Conservation (phyloP, 2,113 vertebrate species). For the Chrysochloris asiatica region DNA sequence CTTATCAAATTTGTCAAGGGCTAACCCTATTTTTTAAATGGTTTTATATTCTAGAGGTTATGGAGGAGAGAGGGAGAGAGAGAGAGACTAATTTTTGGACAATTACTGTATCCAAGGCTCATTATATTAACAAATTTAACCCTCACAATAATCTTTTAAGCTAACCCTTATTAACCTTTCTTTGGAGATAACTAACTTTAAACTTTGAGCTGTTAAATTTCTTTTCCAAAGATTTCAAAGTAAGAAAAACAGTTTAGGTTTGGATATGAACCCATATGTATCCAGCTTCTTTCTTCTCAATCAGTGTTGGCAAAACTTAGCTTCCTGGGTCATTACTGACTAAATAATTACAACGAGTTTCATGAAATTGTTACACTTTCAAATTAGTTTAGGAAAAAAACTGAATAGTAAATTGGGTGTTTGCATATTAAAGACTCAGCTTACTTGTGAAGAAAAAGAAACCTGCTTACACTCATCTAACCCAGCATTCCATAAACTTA, state of each 20-base stretch:
- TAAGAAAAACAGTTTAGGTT: not conserved
- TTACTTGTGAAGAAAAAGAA: slow-evolving; percentile 10
- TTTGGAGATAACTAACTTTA: slow-evolving; percentile 31
- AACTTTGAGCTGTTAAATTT: not conserved
- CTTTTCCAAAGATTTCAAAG: not conserved
- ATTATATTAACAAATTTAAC: slow-evolving; percentile 31
- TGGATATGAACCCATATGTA: not conserved
- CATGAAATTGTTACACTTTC: not conserved
- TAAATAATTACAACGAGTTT: slow-evolving; percentile 47
- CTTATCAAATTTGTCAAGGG: not conserved
- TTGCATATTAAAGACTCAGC: slow-evolving; percentile 39
- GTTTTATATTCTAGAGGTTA: not conserved
- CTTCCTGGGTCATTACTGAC: slow-evolving; percentile 37
- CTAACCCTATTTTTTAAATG: not conserved
- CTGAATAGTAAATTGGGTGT: slow-evolving; percentile 45
- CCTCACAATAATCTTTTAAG: not conserved
- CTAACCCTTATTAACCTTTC: not conserved
- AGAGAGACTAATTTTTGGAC: not conserved
- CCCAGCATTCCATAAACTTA: not conserved
- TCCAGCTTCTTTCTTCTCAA: slow-evolving; percentile 23
- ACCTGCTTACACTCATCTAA: slow-evolving; percentile 28
- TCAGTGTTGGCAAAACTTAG: slow-evolving; percentile 16
- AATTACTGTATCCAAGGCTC: not conserved
- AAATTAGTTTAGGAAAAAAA: slow-evolving; percentile 43
- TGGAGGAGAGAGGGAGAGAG: not conserved